phyloP scores from a whole-genome alignment of 2,888 invertebrate species.

The Entomobrya proxima region DNA sequence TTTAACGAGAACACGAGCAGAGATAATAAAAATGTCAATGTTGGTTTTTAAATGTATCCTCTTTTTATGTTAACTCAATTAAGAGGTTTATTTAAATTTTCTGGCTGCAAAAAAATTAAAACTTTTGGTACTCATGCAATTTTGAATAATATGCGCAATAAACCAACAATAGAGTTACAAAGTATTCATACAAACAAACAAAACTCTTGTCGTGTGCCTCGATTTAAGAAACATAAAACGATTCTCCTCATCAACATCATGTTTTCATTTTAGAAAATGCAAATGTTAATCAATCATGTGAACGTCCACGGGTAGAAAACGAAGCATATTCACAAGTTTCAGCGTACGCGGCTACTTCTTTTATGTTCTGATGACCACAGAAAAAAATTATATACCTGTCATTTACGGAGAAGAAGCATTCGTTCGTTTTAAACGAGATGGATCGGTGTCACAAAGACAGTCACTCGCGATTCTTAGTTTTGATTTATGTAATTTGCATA shows the following conservation, averaged over 20 bases:
- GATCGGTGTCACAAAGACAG: background rate
- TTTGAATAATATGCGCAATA: background rate
- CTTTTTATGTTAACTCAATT: background rate
- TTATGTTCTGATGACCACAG: background rate
- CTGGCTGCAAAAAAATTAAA: background rate
- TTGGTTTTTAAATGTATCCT: background rate
- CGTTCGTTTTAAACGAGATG: background rate
- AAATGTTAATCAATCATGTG: slow-evolving; percentile 9
- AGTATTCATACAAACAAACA: too few relatives aligned
- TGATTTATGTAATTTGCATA: slow-evolving; percentile 21
- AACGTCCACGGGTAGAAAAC: background rate
- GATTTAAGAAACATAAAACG: background rate
- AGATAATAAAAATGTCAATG: slow-evolving; percentile 4
- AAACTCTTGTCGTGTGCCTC: background rate
- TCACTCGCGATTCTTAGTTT: background rate
- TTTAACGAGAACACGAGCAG: background rate
- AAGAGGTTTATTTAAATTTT: background rate
- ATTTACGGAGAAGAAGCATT: background rate
- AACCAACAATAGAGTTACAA: too few relatives aligned
- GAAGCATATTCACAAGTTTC: background rate
- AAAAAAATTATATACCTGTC: background rate
- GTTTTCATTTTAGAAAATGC: too few relatives aligned
- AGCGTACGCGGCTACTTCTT: background rate
- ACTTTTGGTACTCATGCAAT: background rate
- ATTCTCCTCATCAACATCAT: too few relatives aligned